Percentiles rank a stretch among this genome's conserved stretches.
Evolutionary conservation across 2,888 invertebrate species (phyloP).

Genomic region (Microchrysa polita): DNA sequence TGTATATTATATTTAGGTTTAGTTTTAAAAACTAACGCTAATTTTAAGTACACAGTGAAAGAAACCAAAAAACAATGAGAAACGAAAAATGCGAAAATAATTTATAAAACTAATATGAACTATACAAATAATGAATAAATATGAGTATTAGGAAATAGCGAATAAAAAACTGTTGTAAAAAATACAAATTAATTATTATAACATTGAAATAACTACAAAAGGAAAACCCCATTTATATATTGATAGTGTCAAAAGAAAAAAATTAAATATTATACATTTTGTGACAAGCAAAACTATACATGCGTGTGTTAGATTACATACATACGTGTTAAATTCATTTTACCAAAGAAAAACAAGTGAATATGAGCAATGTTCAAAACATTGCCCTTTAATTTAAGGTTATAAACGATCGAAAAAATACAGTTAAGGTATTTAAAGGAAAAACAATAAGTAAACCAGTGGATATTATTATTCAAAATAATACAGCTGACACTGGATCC

Average conservation of each 20-base stretch:
- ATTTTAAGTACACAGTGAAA: no score
- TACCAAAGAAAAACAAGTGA: background rate
- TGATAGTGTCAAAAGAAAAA: constrained; percentile 38
- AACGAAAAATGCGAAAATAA: background rate
- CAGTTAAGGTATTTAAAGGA: no score
- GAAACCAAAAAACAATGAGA: no score
- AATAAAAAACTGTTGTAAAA: background rate
- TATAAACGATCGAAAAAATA: background rate
- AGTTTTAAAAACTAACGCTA: no score
- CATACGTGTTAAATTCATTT: background rate
- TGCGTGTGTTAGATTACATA: no score
- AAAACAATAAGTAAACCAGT: no score
- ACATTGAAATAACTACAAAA: constrained; percentile 33
- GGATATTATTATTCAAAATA: no score
- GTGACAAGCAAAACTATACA: background rate
- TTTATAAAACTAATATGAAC: background rate
- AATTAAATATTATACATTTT: constrained; percentile 42
- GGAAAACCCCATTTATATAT: constrained; percentile 39
- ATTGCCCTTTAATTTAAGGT: background rate
- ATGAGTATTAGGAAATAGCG: background rate
- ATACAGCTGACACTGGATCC: no score
- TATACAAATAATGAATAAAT: background rate
- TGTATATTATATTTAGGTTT: background rate
- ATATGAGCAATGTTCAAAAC: background rate
- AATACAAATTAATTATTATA: constrained; percentile 15